phyloP scores from a whole-genome alignment of 2,113 vertebrate species.

The Onychostoma macrolepis region DNA sequence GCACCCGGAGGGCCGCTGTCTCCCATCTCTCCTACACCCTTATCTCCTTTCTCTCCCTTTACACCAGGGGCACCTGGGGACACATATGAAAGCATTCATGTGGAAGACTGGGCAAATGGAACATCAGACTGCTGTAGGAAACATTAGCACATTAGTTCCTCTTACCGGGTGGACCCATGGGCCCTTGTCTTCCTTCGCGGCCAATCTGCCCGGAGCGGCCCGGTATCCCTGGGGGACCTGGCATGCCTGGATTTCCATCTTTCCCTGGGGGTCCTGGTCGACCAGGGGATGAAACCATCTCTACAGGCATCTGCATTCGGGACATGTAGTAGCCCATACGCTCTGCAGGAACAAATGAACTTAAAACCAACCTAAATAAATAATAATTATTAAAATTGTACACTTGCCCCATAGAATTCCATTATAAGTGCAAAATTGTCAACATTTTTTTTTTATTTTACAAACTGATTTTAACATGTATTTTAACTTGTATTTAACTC shows the following conservation, averaged over 20 bases:
- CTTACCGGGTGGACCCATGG: constrained; percentile 83
- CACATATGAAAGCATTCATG: background rate
- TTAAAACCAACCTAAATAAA: background rate
- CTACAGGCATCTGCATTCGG: constrained; percentile 86
- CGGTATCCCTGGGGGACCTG: constrained; percentile 81
- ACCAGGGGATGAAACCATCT: constrained; percentile 85
- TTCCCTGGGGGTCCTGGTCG: constrained; percentile 91
- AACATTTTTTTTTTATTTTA: no score
- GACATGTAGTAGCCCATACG: constrained; percentile 94
- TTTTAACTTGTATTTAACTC: background rate
- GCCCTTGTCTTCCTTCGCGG: constrained; percentile 87
- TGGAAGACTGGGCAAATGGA: constrained; percentile 1
- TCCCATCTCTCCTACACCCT: constrained; percentile 87
- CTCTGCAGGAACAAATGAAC: constrained; percentile 76
- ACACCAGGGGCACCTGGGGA: constrained; percentile 82
- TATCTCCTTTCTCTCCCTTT: constrained; percentile 88
- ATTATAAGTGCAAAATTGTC: background rate
- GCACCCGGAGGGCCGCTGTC: constrained; percentile 88
- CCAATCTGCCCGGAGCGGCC: constrained; percentile 90
- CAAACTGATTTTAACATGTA: no score
- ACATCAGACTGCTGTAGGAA: background rate
- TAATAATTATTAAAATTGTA: no score
- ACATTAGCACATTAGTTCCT: background rate
- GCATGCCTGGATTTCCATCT: constrained; percentile 82
- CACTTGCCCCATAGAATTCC: background rate